Percentiles rank a stretch among this genome's conserved stretches.
phyloP scores from a whole-genome alignment of 53 echinoderm and acorn worm genomes.

The Echinometra lucunter region DNA sequence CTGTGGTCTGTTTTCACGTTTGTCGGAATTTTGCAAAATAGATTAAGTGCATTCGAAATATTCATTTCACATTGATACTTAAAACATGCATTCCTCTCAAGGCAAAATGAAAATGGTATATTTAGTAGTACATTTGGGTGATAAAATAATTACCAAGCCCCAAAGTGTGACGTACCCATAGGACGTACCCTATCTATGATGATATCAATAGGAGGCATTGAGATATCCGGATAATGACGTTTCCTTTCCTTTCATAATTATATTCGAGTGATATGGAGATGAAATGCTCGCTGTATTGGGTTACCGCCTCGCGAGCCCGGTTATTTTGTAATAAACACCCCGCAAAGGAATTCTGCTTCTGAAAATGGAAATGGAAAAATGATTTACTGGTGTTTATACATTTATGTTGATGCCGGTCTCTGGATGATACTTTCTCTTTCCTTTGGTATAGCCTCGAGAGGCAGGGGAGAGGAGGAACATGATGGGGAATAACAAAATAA shows the following conservation, averaged over 20 bases:
- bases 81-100: background rate
- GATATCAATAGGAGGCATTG: slow-evolving; percentile 25
- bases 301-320: slow-evolving; percentile 42
- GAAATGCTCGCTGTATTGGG: background rate
- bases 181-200: background rate
- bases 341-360: slow-evolving; percentile 41
- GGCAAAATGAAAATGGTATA: background rate
- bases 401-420: slow-evolving; percentile 29
- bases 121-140: background rate
- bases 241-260: slow-evolving; percentile 23
- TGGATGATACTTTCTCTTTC: background rate
- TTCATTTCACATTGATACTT: background rate
- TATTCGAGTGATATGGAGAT: slow-evolving; percentile 7
- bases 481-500: background rate
- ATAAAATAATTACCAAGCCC: background rate
- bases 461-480: background rate
- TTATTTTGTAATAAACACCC: slow-evolving; percentile 56
- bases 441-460: background rate
- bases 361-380: slow-evolving; percentile 53
- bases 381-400: slow-evolving; percentile 55
- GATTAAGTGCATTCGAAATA: no score
- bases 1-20: no score
- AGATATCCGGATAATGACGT: slow-evolving; percentile 42
- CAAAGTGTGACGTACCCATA: background rate
- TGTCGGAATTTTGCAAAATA: no score